Conservation (phyloP, 2,888 invertebrate species). For the Scaptomyza flava region DNA sequence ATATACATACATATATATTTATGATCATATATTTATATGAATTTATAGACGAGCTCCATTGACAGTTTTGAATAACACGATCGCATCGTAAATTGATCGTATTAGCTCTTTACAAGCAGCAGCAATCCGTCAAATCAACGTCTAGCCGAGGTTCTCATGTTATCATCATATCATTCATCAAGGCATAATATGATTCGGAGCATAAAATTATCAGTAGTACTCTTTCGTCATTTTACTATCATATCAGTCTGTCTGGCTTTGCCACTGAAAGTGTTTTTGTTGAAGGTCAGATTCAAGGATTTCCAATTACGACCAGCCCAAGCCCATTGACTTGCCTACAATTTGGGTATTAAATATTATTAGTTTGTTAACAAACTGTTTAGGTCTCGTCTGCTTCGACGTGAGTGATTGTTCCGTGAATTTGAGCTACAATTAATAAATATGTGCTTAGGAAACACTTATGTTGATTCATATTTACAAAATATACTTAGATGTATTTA, state of each 20-base stretch:
- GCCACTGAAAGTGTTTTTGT: slow-evolving; percentile 38
- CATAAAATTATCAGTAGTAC: neutral
- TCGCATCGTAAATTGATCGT: slow-evolving; percentile 42
- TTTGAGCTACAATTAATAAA: no score
- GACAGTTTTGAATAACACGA: slow-evolving; percentile 38
- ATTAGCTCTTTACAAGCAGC: slow-evolving; percentile 4
- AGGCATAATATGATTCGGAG: slow-evolving; percentile 36
- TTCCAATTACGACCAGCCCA: slow-evolving; percentile 5
- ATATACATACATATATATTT: no score
- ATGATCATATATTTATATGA: neutral
- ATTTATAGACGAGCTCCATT: slow-evolving; percentile 27
- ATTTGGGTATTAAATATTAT: no score
- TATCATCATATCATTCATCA: slow-evolving; percentile 48
- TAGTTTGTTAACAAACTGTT: no score
- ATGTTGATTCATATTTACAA: no score
- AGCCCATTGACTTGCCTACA: neutral
- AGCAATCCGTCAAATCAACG: slow-evolving; percentile 18
- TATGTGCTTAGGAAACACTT: no score
- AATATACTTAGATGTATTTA: no score
- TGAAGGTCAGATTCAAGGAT: slow-evolving; percentile 37
- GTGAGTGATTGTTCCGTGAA: no score
- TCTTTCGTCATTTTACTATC: slow-evolving; percentile 21
- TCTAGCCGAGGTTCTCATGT: slow-evolving; percentile 44
- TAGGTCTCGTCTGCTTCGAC: no score
- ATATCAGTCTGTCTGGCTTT: slow-evolving; percentile 7